These are phyloP conservation scores for Amphimedon queenslandica DNA, from an alignment of 37 sponge, comb jelly and placozoan genomes.

Conservation along the genomic window DNA sequence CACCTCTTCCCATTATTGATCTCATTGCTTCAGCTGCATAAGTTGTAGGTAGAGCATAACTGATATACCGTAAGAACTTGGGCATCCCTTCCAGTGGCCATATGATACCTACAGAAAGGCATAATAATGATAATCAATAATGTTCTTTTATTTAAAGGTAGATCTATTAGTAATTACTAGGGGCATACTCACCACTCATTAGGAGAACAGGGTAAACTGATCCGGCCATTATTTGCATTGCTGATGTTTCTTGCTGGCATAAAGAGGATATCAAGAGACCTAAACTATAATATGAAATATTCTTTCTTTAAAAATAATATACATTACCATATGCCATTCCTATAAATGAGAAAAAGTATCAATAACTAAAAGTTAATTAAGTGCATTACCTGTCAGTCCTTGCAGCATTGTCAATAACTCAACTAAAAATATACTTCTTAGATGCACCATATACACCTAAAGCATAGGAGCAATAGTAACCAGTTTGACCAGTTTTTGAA, in stretches of 20 bases:
- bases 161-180: too few relatives aligned
- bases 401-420: slow-evolving; percentile 51
- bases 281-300: neutral
- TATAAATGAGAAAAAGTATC: slow-evolving; percentile 1
- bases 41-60: slow-evolving; percentile 57
- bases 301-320: neutral
- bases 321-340: slow-evolving; percentile 64
- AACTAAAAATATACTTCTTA: slow-evolving; percentile 31
- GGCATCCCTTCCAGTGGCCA: slow-evolving; percentile 89
- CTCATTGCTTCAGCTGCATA: slow-evolving; percentile 75
- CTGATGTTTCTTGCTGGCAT: slow-evolving; percentile 46
- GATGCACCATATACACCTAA: slow-evolving; percentile 35
- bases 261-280: slow-evolving; percentile 70
- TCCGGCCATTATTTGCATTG: slow-evolving; percentile 54
- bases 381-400: slow-evolving; percentile 62
- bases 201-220: slow-evolving; percentile 64
- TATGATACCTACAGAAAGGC: slow-evolving; percentile 63
- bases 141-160: too few relatives aligned
- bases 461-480: neutral
- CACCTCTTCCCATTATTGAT: slow-evolving; percentile 80
- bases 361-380: neutral
- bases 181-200: slow-evolving; percentile 60
- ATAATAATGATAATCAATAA: too few relatives aligned
- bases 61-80: slow-evolving; percentile 51
- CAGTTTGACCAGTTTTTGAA: neutral